Conservation (phyloP, 2,888 invertebrate genomes). For the Lepidocyrtinus sp. region DNA sequence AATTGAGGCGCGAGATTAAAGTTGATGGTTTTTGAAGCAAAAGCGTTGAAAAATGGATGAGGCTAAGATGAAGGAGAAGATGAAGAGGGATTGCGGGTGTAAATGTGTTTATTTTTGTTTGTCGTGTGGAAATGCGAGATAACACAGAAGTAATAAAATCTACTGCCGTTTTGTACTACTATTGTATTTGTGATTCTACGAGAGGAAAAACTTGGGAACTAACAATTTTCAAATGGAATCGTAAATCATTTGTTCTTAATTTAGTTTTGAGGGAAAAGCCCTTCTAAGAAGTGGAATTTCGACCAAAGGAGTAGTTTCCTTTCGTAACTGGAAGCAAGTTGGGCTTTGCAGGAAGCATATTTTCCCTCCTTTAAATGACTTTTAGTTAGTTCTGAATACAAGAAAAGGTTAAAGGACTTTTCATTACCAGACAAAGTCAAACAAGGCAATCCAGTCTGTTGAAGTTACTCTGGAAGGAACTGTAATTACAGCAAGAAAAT, state of each 20-base stretch:
- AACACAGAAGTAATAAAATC: not conserved
- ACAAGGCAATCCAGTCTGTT: too few species aligned
- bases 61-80: not conserved
- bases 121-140: not conserved
- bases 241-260: conserved; percentile 40
- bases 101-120: conserved; percentile 8
- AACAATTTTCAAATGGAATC: conserved; percentile 42
- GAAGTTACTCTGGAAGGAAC: too few species aligned
- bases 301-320: too few species aligned
- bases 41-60: conserved; percentile 6
- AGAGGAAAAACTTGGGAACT: conserved; percentile 3
- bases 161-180: conserved; percentile 6
- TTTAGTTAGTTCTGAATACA: too few species aligned
- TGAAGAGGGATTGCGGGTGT: not conserved
- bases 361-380: too few species aligned
- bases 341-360: too few species aligned
- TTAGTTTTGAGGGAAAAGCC: not conserved
- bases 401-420: too few species aligned
- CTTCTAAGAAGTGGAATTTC: too few species aligned
- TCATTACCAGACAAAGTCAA: too few species aligned
- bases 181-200: conserved; percentile 5
- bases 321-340: too few species aligned
- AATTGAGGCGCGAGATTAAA: conserved; percentile 24
- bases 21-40: conserved; percentile 20
- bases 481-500: not conserved